These are phyloP conservation scores for Drosophila aldrichi DNA, from an alignment of 2,888 invertebrate genomes.

Conservation along the genomic window DNA sequence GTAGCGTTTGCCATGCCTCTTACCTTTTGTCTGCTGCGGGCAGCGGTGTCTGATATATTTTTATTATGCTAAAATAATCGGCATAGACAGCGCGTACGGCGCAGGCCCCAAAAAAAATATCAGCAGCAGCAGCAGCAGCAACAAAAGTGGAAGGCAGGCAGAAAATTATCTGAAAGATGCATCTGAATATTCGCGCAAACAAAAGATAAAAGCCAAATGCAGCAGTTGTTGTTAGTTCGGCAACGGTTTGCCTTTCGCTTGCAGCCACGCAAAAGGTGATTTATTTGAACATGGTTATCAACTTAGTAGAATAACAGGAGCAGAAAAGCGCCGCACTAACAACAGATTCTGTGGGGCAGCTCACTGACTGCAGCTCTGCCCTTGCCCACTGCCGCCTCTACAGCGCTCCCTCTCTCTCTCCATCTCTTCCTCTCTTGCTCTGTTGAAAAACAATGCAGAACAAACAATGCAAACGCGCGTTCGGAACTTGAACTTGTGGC, in stretches of 20 bases:
- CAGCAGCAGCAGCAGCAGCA: background rate
- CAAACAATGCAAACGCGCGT: slow-evolving; percentile 77
- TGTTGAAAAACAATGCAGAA: slow-evolving; percentile 73
- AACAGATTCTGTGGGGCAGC: slow-evolving; percentile 27
- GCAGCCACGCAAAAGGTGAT: slow-evolving; percentile 83
- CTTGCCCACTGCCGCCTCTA: background rate
- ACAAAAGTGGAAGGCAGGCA: slow-evolving; percentile 41
- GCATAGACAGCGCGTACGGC: slow-evolving; percentile 64
- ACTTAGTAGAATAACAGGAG: slow-evolving; percentile 84
- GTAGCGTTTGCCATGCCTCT: slow-evolving; percentile 6
- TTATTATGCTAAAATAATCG: slow-evolving; percentile 81
- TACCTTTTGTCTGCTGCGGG: slow-evolving; percentile 4
- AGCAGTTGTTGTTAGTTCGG: slow-evolving; percentile 55
- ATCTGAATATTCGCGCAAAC: slow-evolving; percentile 81
- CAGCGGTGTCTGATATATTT: slow-evolving; percentile 69
- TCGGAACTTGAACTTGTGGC: slow-evolving; percentile 79
- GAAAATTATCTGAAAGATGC: slow-evolving; percentile 78
- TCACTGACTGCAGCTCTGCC: background rate
- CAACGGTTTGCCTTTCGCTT: slow-evolving; percentile 69
- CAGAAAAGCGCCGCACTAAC: slow-evolving; percentile 78
- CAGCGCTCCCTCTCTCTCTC: background rate
- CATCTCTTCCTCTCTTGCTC: background rate
- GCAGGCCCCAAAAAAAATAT: slow-evolving; percentile 18
- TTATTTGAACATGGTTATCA: slow-evolving; percentile 85
- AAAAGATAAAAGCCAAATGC: slow-evolving; percentile 81